Evolutionary conservation across 2,888 invertebrate genomes (phyloP), one percentile per base, ranked within the genome.

Genomic region (Dicranocentrus wangi): DNA sequence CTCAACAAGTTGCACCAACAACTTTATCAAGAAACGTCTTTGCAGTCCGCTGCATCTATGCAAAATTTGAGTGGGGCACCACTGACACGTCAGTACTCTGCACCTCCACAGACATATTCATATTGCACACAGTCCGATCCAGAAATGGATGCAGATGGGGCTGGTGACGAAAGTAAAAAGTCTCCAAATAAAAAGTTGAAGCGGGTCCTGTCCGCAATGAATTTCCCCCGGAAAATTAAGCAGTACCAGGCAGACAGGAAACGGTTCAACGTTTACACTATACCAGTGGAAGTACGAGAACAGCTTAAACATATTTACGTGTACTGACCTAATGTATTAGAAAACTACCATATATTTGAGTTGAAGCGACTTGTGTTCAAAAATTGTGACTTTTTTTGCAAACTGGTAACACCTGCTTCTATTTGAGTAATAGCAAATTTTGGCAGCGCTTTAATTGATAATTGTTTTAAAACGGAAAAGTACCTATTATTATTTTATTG

Each of bases 251-350:
- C 82, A 19, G 86, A 86, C 58, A 82, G 79, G 58, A 85, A 86
- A 21, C 42, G 85, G 43, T 86, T 86, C 69, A 85, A 86, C 51
- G 66, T 86, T 28, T 85, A 85, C 65, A 85, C 84, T 8, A 76
- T 86, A 53, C 84, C 86, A 8, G 47, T 83, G 19, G 86, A 86
- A 71, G 85, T 85, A 1, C 81, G 86, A 53, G 85, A 86, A 66
- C 85, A 86, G 39, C 73, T 86, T 8, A 86, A 86, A 47, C 85
- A 86, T 58, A 86, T 86, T 60, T 86, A 86, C 72, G 86, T 86
- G 10, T 86, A 86, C 68, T 86, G 10, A 32, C 10, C 10, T 3
- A 7, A 32, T 32, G 5, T 32, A 32, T 7, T 32, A 32, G 32
- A 32, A 32, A 32, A 3, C 10, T 32, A 32, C 10, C 10, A 3